Percentiles rank a stretch among this genome's conserved stretches.
These are phyloP conservation scores for cattle (Bos taurus) DNA, from an alignment of 2,113 vertebrate species.

Conservation along the genomic window ARS-UCD2.0 NC_037331.1:117672501-117673000, in stretches of 20 bases:
- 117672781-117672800: background rate
- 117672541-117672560: rapidly evolving
- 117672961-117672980: background rate
- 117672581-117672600: background rate
- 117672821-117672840: background rate
- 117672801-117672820: background rate
- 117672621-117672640: background rate
- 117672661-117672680: background rate
- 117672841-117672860: background rate
- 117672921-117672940: background rate
- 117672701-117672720: background rate
- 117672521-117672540: background rate
- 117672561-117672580: background rate
- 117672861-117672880: background rate
- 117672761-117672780: background rate
- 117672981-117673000: background rate
- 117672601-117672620: background rate
- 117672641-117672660: background rate
- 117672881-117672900: background rate
- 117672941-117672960: background rate
- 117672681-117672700: background rate
- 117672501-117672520: rapidly evolving
- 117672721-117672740: background rate
- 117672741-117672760: background rate
- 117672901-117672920: background rate